Conservation (phyloP, 2,113 vertebrate genomes). For the Lethenteron camtschaticum region DNA sequence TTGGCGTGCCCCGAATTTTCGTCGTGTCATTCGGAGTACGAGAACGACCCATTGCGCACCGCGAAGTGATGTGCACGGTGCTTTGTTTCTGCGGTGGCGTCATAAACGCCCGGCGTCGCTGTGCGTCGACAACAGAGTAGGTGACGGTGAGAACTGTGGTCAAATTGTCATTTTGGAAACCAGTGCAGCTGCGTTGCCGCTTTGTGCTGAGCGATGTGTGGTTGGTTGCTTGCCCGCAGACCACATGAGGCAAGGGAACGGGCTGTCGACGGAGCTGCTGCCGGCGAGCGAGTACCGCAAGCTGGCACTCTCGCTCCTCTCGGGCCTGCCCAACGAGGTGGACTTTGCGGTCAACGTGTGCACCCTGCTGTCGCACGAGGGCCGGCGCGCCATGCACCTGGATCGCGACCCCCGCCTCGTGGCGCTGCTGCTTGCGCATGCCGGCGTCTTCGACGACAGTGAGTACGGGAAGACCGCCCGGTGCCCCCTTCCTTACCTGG, state of each 20-base stretch:
- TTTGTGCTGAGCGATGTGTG: no score
- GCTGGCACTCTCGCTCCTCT: conserved; percentile 95
- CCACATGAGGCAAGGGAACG: conserved; percentile 98
- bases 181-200: no score
- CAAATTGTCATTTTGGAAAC: no score
- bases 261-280: conserved; percentile 75
- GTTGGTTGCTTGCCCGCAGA: conserved; percentile 24
- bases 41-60: no score
- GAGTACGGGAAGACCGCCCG: conserved; percentile 18
- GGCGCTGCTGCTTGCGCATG: conserved; percentile 82
- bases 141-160: no score
- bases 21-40: no score
- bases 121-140: no score
- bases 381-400: conserved; percentile 97
- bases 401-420: conserved; percentile 98
- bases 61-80: no score
- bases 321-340: conserved; percentile 96
- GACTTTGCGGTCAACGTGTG: conserved; percentile 98
- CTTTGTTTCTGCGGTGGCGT: no score
- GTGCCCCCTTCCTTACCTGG: no score
- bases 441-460: conserved; percentile 96
- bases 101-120: no score
- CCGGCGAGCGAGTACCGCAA: conserved; percentile 95
- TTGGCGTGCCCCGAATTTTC: no score
- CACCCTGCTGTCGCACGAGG: conserved; percentile 95